phyloP scores from a whole-genome alignment of 2,797 vertebrate genomes.

The Emys orbicularis region DNA sequence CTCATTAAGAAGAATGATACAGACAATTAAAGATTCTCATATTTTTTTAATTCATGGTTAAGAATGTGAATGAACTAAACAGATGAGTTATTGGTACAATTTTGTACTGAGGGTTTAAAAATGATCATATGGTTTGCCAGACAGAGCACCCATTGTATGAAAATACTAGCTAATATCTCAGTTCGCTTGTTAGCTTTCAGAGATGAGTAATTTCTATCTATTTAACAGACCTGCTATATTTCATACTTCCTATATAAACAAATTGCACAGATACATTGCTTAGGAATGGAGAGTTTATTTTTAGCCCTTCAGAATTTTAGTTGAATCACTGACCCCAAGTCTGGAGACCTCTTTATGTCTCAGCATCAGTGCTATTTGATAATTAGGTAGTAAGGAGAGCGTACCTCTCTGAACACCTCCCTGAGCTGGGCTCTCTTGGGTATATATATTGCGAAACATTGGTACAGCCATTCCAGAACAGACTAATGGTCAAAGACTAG shows the following conservation, averaged over 20 bases:
- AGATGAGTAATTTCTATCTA: conserved; percentile 39
- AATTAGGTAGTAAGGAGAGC: neutral
- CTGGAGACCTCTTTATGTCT: neutral
- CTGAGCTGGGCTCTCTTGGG: neutral
- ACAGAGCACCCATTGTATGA: neutral
- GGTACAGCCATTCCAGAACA: neutral
- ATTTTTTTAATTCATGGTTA: conserved; percentile 46
- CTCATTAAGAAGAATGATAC: conserved; percentile 61
- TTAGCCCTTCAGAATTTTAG: neutral
- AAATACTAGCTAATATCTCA: neutral
- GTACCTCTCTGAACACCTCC: neutral
- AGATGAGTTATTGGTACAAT: neutral
- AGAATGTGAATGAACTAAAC: conserved; percentile 25
- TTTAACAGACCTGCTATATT: conserved; percentile 34
- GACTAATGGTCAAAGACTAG: fast-evolving
- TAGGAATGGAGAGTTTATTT: neutral
- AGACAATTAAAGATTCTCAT: conserved; percentile 45
- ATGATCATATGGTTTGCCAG: conserved; percentile 6
- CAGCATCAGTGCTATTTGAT: neutral
- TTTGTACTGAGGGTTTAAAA: conserved; percentile 32
- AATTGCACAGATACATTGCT: neutral
- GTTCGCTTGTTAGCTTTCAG: conserved; percentile 47
- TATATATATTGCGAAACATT: neutral
- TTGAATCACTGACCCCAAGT: neutral
- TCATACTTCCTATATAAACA: neutral